phyloP scores from a whole-genome alignment of 2,888 invertebrate genomes.

The Mesorhabditis belari region DNA sequence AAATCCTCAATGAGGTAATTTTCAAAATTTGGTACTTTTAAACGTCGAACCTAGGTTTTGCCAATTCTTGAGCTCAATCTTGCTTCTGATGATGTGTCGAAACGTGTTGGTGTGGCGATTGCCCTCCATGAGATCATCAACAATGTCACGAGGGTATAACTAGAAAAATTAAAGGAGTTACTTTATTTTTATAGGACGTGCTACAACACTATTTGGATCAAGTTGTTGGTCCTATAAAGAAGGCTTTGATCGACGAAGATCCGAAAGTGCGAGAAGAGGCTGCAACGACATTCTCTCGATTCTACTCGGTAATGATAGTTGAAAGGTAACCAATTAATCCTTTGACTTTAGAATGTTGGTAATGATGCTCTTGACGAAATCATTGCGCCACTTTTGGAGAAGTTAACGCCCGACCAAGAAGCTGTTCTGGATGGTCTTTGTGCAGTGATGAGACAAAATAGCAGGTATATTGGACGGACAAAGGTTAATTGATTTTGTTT shows the following conservation, averaged over 20 bases:
- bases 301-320: conserved; percentile 65
- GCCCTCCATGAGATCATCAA: conserved; percentile 92
- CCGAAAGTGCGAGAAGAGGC: conserved; percentile 74
- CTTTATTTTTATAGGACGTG: conserved; percentile 29
- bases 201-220: conserved; percentile 29
- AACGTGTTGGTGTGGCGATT: conserved; percentile 95
- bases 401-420: conserved; percentile 71
- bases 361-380: conserved; percentile 87
- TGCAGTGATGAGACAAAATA: conserved; percentile 94
- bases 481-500: background rate
- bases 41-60: conserved; percentile 62
- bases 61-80: conserved; percentile 90
- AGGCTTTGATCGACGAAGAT: conserved; percentile 74
- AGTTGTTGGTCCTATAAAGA: conserved; percentile 75
- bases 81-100: conserved; percentile 81
- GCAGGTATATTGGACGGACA: conserved; percentile 53
- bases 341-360: conserved; percentile 67
- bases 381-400: conserved; percentile 78
- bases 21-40: too few relatives aligned
- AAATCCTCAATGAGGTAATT: conserved; percentile 80
- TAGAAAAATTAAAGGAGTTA: too few relatives aligned
- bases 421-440: conserved; percentile 87
- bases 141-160: conserved; percentile 77
- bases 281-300: conserved; percentile 88
- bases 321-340: background rate